phyloP scores from a whole-genome alignment of 2,113 vertebrate species.

The Gallinago media region DNA sequence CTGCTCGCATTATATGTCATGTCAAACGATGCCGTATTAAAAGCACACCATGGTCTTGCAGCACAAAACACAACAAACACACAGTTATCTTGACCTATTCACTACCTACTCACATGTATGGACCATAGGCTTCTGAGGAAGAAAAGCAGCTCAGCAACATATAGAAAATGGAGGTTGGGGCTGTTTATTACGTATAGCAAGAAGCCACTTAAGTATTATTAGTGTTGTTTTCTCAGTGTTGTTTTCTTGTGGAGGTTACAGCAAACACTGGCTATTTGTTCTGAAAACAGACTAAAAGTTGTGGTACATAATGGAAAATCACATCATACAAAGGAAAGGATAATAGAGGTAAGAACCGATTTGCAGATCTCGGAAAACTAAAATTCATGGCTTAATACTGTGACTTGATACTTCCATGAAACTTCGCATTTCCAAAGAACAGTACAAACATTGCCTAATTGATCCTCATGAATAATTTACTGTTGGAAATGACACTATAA shows the following conservation, averaged over 20 bases:
- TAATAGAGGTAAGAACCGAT: not conserved
- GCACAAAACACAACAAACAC: not conserved
- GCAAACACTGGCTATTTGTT: not conserved
- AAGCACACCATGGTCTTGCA: not conserved
- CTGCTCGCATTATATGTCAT: not conserved
- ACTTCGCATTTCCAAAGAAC: constrained; percentile 16
- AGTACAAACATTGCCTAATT: constrained; percentile 45
- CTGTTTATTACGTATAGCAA: not conserved
- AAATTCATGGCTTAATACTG: not conserved
- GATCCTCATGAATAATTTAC: constrained; percentile 60
- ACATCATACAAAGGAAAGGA: not conserved
- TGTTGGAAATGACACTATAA: constrained; percentile 11
- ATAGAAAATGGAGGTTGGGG: not conserved
- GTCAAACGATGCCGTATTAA: not conserved
- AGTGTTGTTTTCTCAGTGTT: not conserved
- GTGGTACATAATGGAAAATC: not conserved
- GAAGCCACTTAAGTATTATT: not conserved
- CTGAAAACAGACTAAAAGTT: not conserved
- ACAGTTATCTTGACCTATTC: not conserved
- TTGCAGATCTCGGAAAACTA: not conserved
- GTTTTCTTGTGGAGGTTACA: not conserved
- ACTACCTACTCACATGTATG: not conserved
- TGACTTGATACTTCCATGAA: not conserved
- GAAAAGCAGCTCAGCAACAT: not conserved
- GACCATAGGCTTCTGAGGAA: not conserved